Base-by-base conservation (phyloP, 2,888 invertebrate species). In the Heliconius charithonia region DNA sequence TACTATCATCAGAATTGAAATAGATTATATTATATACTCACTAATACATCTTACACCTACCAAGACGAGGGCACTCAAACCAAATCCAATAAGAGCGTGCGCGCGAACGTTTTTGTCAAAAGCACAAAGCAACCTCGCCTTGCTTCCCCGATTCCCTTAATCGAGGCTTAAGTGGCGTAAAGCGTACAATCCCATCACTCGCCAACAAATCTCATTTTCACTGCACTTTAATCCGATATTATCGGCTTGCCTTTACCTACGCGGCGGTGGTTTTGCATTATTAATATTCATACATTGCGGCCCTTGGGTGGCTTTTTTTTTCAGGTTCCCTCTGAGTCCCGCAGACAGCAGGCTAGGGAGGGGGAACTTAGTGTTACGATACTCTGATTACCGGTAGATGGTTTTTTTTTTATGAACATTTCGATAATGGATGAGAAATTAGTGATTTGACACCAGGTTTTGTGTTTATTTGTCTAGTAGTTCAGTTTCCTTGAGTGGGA, bases 161-260 rank as follows among this genome's bases (percentile, higher is more conserved):
- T 91, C 91, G 90, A 83, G 88, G 89, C 89, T 90, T 91, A 91
- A 92, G 90, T 90, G 89, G 90, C 86, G 90, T 92, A 91, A 91
- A 89, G 88, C 89, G 88, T 90, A 86, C 90, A 92, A 92, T 92
- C 92, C 91, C 87, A 92, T 92, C 91, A 90, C 90, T 92, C 89
- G 88, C 88, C 88, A 88, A 90, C 92, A 91, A 93, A 93, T 93
- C 93, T 90, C 89, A 91, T 94, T 93, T 90, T 88, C 89, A 91
- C 88, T 92, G 92, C 93, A 93, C 91, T 92, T 91, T 92, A 92
- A 93, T 91, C 92, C 89, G 87, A 87, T 87, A 87, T 87, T 86
- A 86, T 83, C 85, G 85, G 86, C 84, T 86, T 85, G 83, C 85
- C 84, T 80, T 83, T 83, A 86, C 83, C 81, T 74, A 83, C 75